Percentiles rank a stretch among this genome's conserved stretches.
Evolutionary conservation across 92 coral and sea anemone genomes (phyloP).

Genomic region (Micromussa lordhowensis): DNA sequence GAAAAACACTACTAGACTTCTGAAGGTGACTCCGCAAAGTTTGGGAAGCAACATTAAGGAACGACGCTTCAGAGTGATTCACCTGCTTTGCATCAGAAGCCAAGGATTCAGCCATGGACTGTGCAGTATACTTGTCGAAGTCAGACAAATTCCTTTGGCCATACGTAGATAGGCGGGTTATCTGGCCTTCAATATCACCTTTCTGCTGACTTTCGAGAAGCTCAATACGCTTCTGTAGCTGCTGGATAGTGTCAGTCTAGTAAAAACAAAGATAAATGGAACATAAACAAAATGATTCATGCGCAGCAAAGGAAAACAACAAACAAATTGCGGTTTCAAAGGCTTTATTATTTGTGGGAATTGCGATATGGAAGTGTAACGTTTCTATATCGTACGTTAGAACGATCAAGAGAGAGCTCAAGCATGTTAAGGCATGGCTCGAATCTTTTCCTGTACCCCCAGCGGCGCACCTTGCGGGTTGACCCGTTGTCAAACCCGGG

Average conservation of each 20-base stretch:
- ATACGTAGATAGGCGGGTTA: neutral
- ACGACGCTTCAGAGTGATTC: slow-evolving; percentile 2
- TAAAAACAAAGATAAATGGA: neutral
- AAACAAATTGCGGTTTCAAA: too few species aligned
- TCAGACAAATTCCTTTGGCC: neutral
- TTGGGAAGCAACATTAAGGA: slow-evolving; percentile 2
- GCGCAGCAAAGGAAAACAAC: too few species aligned
- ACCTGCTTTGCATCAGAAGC: neutral
- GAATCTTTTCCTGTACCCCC: too few species aligned
- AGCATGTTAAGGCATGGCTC: too few species aligned
- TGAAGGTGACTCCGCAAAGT: neutral
- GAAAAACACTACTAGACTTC: neutral
- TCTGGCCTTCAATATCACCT: neutral
- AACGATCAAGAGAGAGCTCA: too few species aligned
- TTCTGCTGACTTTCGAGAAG: neutral
- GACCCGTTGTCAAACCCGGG: too few species aligned
- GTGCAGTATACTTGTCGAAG: neutral
- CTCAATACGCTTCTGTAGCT: too few species aligned
- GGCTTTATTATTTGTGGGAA: too few species aligned
- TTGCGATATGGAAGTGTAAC: too few species aligned
- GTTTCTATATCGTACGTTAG: too few species aligned
- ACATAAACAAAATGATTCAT: too few species aligned
- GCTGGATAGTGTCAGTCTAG: neutral
- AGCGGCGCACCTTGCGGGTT: too few species aligned
- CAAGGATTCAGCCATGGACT: neutral